Evolutionary conservation across 2,113 vertebrate genomes (phyloP).

Genomic region (Heliornis fulica): DNA sequence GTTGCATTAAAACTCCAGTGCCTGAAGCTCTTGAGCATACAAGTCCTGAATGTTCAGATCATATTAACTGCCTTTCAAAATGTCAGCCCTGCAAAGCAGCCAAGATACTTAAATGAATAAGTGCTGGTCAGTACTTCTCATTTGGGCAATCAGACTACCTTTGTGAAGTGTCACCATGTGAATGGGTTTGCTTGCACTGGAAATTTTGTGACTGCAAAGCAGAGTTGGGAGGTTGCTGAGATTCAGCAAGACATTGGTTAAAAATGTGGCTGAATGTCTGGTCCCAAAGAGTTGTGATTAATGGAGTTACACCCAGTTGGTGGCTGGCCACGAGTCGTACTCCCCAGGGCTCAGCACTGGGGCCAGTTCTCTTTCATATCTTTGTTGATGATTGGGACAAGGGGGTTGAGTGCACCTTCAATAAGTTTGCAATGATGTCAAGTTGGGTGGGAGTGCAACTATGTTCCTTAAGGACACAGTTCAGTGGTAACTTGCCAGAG

Average conservation of each 20-base stretch:
- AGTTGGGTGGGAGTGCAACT: too few species aligned
- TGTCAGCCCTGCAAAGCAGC: not conserved
- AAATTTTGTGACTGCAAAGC: not conserved
- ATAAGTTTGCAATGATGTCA: too few species aligned
- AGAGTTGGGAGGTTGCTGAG: not conserved
- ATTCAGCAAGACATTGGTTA: not conserved
- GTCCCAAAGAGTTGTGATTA: too few species aligned
- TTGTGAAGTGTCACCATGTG: not conserved
- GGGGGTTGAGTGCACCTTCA: too few species aligned
- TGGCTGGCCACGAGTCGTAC: too few species aligned
- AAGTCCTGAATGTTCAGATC: not conserved
- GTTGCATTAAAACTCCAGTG: not conserved
- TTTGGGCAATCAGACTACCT: not conserved
- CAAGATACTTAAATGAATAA: not conserved
- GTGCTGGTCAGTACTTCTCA: not conserved
- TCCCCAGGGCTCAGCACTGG: too few species aligned
- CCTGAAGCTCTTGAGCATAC: not conserved
- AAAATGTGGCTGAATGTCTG: too few species aligned
- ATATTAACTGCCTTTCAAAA: not conserved
- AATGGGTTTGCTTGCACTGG: not conserved
- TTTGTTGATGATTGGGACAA: too few species aligned
- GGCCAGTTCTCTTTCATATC: too few species aligned
- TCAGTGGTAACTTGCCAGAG: too few species aligned
- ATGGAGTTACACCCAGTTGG: too few species aligned
- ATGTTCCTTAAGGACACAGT: too few species aligned